Conservation (phyloP, 2,888 invertebrate species). For the Onthophagus sagittarius region DNA sequence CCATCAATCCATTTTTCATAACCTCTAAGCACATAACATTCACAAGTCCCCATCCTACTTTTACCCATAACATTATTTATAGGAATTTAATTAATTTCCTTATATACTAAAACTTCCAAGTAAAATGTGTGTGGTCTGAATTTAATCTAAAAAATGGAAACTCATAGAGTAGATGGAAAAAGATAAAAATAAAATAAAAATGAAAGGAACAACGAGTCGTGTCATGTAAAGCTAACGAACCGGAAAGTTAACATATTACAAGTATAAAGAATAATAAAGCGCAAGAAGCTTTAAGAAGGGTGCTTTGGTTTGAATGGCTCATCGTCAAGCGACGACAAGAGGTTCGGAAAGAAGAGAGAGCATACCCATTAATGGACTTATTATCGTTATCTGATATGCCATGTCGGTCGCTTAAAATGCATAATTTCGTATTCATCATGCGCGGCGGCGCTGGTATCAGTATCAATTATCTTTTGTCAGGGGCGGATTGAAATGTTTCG, state of each 20-base stretch:
- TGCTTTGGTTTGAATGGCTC: neutral
- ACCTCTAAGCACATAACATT: no score
- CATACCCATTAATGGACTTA: neutral
- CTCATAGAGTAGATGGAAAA: neutral
- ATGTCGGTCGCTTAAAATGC: neutral
- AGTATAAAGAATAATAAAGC: neutral
- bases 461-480: neutral
- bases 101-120: no score
- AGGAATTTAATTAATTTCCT: no score
- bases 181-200: neutral
- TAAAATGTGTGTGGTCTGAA: no score
- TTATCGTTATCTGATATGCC: neutral
- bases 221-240: neutral
- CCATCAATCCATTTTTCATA: no score
- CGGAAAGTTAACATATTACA: neutral
- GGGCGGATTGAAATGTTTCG: neutral
- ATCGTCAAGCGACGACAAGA: neutral
- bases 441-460: neutral
- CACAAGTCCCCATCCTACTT: no score
- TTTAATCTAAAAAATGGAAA: neutral
- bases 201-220: neutral
- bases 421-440: neutral
- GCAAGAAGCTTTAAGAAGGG: neutral
- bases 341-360: neutral
- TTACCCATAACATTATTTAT: no score